Percentiles rank a stretch among this genome's conserved stretches.
phyloP scores from a whole-genome alignment of 2,888 invertebrate species.

The Laothoe populi region DNA sequence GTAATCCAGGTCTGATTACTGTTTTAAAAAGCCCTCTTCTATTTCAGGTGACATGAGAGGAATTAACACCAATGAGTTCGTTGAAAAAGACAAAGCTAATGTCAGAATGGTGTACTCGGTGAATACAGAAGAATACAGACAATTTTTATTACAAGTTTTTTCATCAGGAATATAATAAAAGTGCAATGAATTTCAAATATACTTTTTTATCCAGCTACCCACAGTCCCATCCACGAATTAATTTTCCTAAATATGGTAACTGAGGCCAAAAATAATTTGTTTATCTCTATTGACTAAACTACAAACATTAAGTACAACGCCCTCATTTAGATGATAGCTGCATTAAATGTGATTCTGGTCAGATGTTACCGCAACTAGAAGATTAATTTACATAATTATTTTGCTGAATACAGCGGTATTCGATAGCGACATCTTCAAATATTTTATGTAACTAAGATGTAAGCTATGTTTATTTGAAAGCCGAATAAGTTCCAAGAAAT shows the following conservation, averaged over 20 bases:
- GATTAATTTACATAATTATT: no score
- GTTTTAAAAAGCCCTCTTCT: neutral
- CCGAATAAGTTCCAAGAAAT: neutral
- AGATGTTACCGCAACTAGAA: neutral
- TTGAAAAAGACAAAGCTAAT: constrained; percentile 48
- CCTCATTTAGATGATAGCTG: neutral
- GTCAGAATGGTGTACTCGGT: constrained; percentile 50
- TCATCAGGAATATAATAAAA: constrained; percentile 33
- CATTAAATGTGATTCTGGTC: no score
- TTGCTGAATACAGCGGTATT: neutral
- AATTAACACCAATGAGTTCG: constrained; percentile 48
- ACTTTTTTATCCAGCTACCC: no score
- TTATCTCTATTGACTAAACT: no score
- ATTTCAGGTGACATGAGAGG: constrained; percentile 59
- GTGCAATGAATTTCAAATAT: no score
- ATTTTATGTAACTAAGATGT: neutral
- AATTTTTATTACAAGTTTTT: constrained; percentile 46
- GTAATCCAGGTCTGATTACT: neutral
- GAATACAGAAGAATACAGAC: constrained; percentile 47
- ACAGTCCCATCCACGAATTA: no score
- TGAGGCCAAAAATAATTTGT: no score
- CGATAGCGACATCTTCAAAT: neutral
- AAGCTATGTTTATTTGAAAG: neutral
- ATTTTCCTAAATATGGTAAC: no score
- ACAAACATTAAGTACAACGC: neutral